These are phyloP conservation scores for Novumbra hubbsi DNA, from an alignment of 2,797 vertebrate genomes.

Conservation along the genomic window DNA sequence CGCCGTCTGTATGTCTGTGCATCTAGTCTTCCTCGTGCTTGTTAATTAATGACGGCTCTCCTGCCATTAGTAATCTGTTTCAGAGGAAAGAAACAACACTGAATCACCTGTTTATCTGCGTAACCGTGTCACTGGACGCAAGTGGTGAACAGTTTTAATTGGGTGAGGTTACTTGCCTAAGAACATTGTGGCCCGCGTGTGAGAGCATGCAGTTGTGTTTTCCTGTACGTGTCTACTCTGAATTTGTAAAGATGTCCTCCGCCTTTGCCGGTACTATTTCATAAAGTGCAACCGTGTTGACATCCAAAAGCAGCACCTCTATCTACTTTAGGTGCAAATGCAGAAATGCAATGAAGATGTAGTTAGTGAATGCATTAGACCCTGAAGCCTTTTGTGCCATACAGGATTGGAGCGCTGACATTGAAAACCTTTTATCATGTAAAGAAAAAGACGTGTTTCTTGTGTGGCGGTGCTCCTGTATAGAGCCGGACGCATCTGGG, in stretches of 20 bases:
- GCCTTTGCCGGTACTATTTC: neutral
- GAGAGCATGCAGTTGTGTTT: constrained; percentile 10
- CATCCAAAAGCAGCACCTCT: constrained; percentile 22
- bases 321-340: constrained; percentile 20
- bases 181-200: neutral
- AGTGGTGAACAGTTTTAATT: constrained; percentile 50
- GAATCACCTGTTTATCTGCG: constrained; percentile 62
- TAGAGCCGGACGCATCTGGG: constrained; percentile 19
- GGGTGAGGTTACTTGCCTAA: constrained; percentile 36
- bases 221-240: neutral
- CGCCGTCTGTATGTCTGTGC: constrained; percentile 46
- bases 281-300: constrained; percentile 26
- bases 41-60: constrained; percentile 45
- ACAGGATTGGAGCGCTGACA: constrained; percentile 42
- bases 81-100: constrained; percentile 45
- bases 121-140: constrained; percentile 31
- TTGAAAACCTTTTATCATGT: constrained; percentile 69
- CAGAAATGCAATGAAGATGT: constrained; percentile 41
- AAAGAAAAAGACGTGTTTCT: constrained; percentile 1
- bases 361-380: constrained; percentile 30
- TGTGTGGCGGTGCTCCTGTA: constrained; percentile 13
- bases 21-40: constrained; percentile 54
- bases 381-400: constrained; percentile 28
- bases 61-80: constrained; percentile 63
- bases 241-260: neutral